A percentile compares a stretch with the other conserved stretches of the same genome.
phyloP scores from a whole-genome alignment of 2,888 invertebrate genomes.

The Digitonthophagus gazella region DNA sequence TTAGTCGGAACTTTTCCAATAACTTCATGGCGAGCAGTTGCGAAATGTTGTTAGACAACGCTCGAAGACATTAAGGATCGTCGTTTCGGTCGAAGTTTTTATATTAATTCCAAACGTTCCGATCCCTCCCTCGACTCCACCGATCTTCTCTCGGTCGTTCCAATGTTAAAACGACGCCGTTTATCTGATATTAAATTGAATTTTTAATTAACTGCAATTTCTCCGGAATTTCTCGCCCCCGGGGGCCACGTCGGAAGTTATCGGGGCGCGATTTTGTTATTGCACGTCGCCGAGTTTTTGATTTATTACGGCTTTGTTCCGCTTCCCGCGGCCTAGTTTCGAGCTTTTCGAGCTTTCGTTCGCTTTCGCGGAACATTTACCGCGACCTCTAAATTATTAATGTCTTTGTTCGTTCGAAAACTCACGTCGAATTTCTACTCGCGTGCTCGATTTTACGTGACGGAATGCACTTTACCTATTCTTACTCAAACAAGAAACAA shows the following conservation, averaged over 20 bases:
- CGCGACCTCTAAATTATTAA: background rate
- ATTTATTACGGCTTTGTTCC: background rate
- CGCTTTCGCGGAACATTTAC: background rate
- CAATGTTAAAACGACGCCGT: background rate
- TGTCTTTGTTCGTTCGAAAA: background rate
- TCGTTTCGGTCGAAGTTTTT: background rate
- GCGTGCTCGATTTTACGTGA: background rate
- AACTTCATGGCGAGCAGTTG: background rate
- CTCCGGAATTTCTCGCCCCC: background rate
- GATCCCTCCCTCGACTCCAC: background rate
- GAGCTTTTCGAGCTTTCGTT: background rate
- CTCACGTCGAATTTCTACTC: background rate
- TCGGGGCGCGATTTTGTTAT: background rate
- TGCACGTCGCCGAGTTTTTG: background rate
- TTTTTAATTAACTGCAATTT: background rate
- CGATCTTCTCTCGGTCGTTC: background rate
- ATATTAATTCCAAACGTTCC: background rate
- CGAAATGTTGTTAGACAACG: background rate
- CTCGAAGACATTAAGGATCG: background rate
- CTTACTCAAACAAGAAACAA: background rate
- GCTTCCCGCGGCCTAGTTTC: background rate
- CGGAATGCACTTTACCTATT: background rate
- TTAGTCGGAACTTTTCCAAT: background rate
- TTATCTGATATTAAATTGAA: background rate
- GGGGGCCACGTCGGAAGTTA: background rate